phyloP scores from a whole-genome alignment of 2,113 vertebrate species.

The Lophochroa leadbeateri region DNA sequence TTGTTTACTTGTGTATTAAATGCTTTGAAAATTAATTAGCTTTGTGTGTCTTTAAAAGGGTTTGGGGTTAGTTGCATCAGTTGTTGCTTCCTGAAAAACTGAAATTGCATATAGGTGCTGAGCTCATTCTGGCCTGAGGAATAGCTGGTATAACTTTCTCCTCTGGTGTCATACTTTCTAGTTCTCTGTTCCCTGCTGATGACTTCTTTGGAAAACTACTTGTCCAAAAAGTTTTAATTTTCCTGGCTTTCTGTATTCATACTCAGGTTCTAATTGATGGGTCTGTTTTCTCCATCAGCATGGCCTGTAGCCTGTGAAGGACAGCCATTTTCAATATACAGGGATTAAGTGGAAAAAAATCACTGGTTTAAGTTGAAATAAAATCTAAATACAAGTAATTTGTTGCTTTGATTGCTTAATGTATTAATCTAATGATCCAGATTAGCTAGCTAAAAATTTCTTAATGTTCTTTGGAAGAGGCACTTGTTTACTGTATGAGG shows the following conservation, averaged over 20 bases:
- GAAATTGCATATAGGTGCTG: neutral
- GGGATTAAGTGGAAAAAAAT: neutral
- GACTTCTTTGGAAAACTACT: conserved; percentile 4
- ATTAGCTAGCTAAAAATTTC: neutral
- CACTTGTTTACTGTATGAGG: neutral
- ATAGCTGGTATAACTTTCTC: neutral
- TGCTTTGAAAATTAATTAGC: neutral
- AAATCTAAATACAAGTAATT: neutral
- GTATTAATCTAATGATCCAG: neutral
- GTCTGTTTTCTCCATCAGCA: conserved; percentile 19
- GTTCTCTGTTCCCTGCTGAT: neutral
- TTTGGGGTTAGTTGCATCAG: neutral
- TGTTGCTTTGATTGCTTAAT: neutral
- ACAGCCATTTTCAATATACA: neutral
- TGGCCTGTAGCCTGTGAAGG: neutral
- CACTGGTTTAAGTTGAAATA: neutral
- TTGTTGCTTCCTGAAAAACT: neutral
- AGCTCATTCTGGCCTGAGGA: neutral
- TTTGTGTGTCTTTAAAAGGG: neutral
- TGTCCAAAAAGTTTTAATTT: neutral
- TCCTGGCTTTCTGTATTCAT: neutral
- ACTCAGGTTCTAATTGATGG: neutral
- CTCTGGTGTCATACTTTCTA: neutral
- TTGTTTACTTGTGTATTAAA: neutral
- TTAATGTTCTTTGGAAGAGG: neutral